phyloP scores from a whole-genome alignment of 1,140 invertebrate species.

The Frieseomelitta varia region DNA sequence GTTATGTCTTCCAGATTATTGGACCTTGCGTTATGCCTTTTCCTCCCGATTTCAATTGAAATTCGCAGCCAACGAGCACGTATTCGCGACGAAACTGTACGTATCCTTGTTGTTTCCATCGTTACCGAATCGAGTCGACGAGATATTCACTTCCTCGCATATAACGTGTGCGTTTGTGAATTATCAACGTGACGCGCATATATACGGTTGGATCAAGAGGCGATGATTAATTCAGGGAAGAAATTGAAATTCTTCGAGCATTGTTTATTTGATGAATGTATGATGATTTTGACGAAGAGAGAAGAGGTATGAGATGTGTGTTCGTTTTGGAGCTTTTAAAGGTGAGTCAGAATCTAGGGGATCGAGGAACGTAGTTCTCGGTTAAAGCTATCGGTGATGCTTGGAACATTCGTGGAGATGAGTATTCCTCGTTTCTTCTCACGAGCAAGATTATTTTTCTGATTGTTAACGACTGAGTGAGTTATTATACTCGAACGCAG shows the following conservation, averaged over 20 bases:
- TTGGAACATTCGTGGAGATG: too few species aligned
- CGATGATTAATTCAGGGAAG: neutral
- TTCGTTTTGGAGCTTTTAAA: neutral
- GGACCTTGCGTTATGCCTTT: constrained; percentile 38
- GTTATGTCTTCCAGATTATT: constrained; percentile 45
- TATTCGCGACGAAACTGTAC: neutral
- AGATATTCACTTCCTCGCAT: too few species aligned
- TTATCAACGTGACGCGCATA: neutral
- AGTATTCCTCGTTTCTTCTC: neutral
- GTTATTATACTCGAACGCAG: too few species aligned
- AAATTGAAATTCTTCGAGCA: neutral
- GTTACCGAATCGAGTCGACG: neutral
- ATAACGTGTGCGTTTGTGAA: neutral
- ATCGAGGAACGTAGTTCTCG: neutral
- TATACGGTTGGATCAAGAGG: neutral
- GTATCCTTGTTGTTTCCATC: neutral
- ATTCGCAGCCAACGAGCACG: neutral
- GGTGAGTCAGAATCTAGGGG: too few species aligned
- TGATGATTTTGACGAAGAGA: neutral
- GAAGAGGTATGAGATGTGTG: neutral
- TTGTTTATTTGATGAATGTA: constrained; percentile 10
- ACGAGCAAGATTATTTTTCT: neutral
- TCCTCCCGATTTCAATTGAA: constrained; percentile 14
- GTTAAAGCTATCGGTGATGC: neutral
- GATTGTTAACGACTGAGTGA: too few species aligned